Evolutionary conservation across 2,113 vertebrate genomes (phyloP).

Genomic region (Buteo buteo): DNA sequence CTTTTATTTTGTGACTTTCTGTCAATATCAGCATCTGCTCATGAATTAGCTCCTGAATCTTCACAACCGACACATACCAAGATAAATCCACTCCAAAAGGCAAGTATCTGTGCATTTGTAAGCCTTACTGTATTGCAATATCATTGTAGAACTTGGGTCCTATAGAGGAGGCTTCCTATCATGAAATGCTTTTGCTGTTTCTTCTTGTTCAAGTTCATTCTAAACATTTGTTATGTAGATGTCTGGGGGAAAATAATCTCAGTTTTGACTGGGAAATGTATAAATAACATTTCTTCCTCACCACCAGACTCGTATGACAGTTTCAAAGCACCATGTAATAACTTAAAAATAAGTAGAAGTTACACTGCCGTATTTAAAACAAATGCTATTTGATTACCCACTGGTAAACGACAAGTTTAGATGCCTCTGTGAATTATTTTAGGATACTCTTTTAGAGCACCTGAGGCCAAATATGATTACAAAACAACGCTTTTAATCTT

Average conservation of each 20-base stretch:
- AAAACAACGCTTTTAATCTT: neutral
- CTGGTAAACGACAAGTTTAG: neutral
- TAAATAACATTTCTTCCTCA: neutral
- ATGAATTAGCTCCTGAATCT: neutral
- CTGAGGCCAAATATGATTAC: neutral
- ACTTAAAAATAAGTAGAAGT: neutral
- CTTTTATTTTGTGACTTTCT: neutral
- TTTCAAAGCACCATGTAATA: neutral
- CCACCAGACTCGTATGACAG: neutral
- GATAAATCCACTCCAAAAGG: neutral
- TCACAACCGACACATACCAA: neutral
- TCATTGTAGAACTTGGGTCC: neutral
- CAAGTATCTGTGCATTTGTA: neutral
- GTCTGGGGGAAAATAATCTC: neutral
- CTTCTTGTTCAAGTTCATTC: neutral
- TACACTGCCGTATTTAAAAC: neutral
- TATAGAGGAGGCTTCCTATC: neutral
- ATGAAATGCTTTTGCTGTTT: neutral
- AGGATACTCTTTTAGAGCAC: neutral
- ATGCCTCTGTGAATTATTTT: neutral
- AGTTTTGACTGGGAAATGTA: neutral
- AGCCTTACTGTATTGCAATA: neutral
- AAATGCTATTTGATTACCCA: neutral
- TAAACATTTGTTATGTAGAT: neutral
- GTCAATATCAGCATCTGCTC: neutral